Evolutionary conservation across 2,113 vertebrate species (phyloP).

Genomic region (Peucedramus taeniatus): DNA sequence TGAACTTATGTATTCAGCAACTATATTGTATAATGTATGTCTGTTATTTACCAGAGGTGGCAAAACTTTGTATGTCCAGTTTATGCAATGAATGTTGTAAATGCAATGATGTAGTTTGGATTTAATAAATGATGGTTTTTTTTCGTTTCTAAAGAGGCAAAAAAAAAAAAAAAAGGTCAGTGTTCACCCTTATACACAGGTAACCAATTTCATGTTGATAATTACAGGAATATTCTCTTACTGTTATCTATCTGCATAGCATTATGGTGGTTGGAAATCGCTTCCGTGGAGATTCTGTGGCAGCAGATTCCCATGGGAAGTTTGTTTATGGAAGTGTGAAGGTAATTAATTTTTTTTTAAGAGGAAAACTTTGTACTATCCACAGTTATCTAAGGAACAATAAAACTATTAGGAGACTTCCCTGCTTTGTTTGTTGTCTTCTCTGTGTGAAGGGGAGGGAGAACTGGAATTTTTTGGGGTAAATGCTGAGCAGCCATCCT

Average conservation of each 20-base stretch:
- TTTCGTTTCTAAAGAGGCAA: conserved; percentile 71
- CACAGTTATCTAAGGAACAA: conserved; percentile 73
- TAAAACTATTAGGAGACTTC: conserved; percentile 72
- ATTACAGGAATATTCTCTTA: conserved; percentile 50
- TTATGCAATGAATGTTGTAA: conserved; percentile 86
- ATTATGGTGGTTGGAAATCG: conserved; percentile 24
- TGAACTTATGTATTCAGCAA: conserved; percentile 68
- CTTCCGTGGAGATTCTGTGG: conserved; percentile 36
- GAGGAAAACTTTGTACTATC: conserved; percentile 74
- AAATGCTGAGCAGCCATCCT: neutral
- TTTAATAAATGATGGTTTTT: conserved; percentile 84
- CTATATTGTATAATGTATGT: conserved; percentile 70
- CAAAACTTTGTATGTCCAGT: conserved; percentile 82
- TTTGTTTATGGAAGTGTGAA: conserved; percentile 8
- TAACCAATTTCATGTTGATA: conserved; percentile 50
- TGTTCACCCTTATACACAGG: conserved; percentile 69
- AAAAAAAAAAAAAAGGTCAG: conserved; percentile 42
- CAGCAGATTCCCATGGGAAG: conserved; percentile 12
- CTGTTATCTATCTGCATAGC: conserved; percentile 39
- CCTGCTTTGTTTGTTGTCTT: neutral
- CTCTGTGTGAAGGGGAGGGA: neutral
- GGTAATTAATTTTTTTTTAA: conserved; percentile 62
- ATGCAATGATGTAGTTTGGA: conserved; percentile 86
- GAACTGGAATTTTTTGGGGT: neutral
- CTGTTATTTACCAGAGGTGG: conserved; percentile 78